Percentiles rank a stretch among this genome's conserved stretches.
These are phyloP conservation scores for Astreopora myriophthalma DNA, from an alignment of 64 coral and sea anemone species.

Conservation along the genomic window DNA sequence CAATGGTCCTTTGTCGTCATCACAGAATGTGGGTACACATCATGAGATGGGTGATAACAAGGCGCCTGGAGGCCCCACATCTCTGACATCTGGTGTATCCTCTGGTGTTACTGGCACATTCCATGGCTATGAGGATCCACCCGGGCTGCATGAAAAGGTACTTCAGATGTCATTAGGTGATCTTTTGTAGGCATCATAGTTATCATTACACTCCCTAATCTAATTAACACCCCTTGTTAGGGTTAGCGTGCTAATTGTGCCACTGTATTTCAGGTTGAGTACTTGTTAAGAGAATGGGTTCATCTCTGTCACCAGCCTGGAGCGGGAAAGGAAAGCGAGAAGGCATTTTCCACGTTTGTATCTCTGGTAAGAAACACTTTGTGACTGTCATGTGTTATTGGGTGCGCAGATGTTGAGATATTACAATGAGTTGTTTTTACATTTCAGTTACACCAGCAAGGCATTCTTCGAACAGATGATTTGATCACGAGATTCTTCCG, in stretches of 20 bases:
- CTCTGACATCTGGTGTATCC: slow-evolving; percentile 52
- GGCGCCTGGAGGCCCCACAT: slow-evolving; percentile 88
- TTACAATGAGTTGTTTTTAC: not conserved
- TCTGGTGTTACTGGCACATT: slow-evolving; percentile 49
- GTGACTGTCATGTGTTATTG: no score
- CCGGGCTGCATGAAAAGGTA: slow-evolving; percentile 98
- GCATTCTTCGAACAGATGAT: slow-evolving; percentile 97
- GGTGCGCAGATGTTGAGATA: not conserved
- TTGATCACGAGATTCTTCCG: slow-evolving; percentile 99
- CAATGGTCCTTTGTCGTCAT: slow-evolving; percentile 36
- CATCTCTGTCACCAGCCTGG: slow-evolving; percentile 95
- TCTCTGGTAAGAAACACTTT: slow-evolving; percentile 74
- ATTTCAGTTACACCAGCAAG: slow-evolving; percentile 94
- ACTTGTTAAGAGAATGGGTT: slow-evolving; percentile 96
- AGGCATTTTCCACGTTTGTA: slow-evolving; percentile 97
- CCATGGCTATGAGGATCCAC: slow-evolving; percentile 87
- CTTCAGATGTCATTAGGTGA: not conserved
- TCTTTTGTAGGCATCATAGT: not conserved
- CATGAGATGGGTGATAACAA: slow-evolving; percentile 94
- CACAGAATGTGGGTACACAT: slow-evolving; percentile 11
- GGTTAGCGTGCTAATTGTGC: not conserved
- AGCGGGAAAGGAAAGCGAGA: slow-evolving; percentile 98
- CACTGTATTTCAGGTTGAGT: slow-evolving; percentile 81
- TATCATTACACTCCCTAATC: not conserved
- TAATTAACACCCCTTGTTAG: not conserved